Evolutionary conservation across 1,140 invertebrate species (phyloP), one percentile per base, ranked within the genome.

Genomic region (Apis laboriosa): DNA sequence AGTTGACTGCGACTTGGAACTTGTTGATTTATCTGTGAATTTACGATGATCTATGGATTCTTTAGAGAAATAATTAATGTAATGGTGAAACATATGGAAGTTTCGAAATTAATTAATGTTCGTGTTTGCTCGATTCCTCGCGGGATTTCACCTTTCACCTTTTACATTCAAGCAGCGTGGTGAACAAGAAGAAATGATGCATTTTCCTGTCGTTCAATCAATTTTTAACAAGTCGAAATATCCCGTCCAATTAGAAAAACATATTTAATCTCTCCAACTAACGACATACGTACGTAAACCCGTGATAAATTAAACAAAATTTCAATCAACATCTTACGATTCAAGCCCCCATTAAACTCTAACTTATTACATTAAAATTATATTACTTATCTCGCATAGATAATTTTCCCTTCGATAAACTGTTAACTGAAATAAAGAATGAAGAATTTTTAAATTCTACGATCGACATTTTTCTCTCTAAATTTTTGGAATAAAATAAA

Each of bases 61-160:
- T 34, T 24, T n/a, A 9, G 12, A 21, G 0, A 28, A 55, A 28
- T 55, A 28, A 71, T 71, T 55, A 71, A 56, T 56, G 7, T 17
- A 24, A 51, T 9, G 9, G 4, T 4, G 9, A 19, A 58, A 56
- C 15, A n/a, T 19, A 9, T 24, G 21, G 2, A 12, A 11, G 12
- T 73, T 58, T 43, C 55, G 55, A 28, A 58, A 56, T 73, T 21
- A n/a, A 73, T 73, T 58, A 58, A 73, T 73, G 28, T 43, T 58
- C 28, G 13, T 58, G 28, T n/a, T 73, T 73, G 9, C 7, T 2
- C n/a, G 71, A 24, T 12, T 15, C 70, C 19, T 43, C 34, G 64
- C 64, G 3, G 15, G 19, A 49, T 49, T 9, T 72, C 71, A 73
- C 28, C 71, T 73, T 24, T 73, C 71, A 43, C 28, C 71, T 73